phyloP scores from a whole-genome alignment of 2,888 invertebrate genomes.

The Enoplolaimus lenunculus region DNA sequence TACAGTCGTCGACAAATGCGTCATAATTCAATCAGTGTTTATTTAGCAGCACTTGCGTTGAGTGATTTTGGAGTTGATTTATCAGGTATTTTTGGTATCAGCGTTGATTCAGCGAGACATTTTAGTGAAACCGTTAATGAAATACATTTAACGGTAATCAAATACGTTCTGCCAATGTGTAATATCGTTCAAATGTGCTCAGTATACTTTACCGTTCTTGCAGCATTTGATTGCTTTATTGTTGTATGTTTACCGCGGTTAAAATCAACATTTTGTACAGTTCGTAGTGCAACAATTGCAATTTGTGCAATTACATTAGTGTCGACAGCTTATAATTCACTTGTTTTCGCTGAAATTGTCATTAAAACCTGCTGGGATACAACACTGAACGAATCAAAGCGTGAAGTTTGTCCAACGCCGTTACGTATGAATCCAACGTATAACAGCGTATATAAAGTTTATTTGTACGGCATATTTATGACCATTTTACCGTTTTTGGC shows the following conservation, averaged over 20 bases:
- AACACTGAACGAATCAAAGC: slow-evolving; percentile 27
- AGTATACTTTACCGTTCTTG: slow-evolving; percentile 38
- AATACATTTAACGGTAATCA: background rate
- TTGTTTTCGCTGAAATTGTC: background rate
- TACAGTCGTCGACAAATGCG: slow-evolving; percentile 34
- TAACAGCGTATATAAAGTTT: slow-evolving; percentile 25
- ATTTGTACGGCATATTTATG: slow-evolving; percentile 19
- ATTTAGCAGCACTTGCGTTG: slow-evolving; percentile 30
- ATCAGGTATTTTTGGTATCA: slow-evolving; percentile 31
- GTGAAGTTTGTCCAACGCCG: slow-evolving; percentile 34
- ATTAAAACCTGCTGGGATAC: slow-evolving; percentile 28
- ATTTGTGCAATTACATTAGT: background rate
- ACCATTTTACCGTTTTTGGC: slow-evolving; percentile 17
- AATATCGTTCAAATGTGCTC: slow-evolving; percentile 38
- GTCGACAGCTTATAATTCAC: background rate
- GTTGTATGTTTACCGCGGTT: slow-evolving; percentile 26
- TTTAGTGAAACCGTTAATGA: background rate
- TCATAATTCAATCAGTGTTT: slow-evolving; percentile 33
- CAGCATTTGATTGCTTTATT: slow-evolving; percentile 37
- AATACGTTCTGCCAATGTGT: slow-evolving; percentile 31
- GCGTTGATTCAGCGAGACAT: slow-evolving; percentile 10
- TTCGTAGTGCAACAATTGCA: background rate
- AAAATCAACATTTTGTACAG: background rate
- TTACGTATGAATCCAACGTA: slow-evolving; percentile 24
- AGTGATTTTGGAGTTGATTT: slow-evolving; percentile 30